Base-by-base conservation (phyloP, 2,113 vertebrate genomes). In the Arothron firmamentum region DNA sequence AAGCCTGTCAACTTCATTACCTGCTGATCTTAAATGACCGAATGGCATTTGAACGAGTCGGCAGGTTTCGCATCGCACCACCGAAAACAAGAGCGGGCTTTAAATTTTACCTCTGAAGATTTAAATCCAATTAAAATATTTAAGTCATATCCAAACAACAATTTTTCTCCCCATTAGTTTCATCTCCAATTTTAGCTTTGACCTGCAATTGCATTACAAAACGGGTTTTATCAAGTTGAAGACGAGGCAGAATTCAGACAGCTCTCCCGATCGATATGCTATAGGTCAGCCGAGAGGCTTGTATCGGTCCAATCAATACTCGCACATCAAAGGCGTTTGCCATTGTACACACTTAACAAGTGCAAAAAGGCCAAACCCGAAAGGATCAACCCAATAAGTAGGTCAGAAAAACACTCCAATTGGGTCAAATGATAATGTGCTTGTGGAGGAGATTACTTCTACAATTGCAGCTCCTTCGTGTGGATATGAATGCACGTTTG, bases 1-100 rank as follows among this genome's bases (percentile, higher is more conserved):
- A 87, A 75, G 71, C 71, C 81, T 85, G 83, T 91, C 87, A 89
- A 78, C 82, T 80, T 74, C 80, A 88, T 89, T 88, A 89, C 84
- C 82, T 77, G 74, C 74, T 71, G 73, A 87, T 70, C 73, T 83
- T 78, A 63, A 85, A 86, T 50, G 38, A 84, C 78, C 79, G 79
- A 70, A 72, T 88, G 88, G 87, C 85, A 88, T 90, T 88, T 88
- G 68, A 72, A 73, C 66, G 69, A 76, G 58, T 62, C 72, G 67
- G 65, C 69, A 64, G 70, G 71, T 75, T 75, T 68, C 64, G 80
- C n/a, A 80, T 11, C 34, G 34, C 11, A 9, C 34, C 46, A 25
- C 15, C 45, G 12, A 62, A 76, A 58, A 65, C 38, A 70, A 45
- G 63, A 21, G 41, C 25, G 34, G 62, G 7, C 34, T 38, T 38